Base-by-base conservation (phyloP, 2,888 invertebrate genomes). In the Parnassius glacialis region DNA sequence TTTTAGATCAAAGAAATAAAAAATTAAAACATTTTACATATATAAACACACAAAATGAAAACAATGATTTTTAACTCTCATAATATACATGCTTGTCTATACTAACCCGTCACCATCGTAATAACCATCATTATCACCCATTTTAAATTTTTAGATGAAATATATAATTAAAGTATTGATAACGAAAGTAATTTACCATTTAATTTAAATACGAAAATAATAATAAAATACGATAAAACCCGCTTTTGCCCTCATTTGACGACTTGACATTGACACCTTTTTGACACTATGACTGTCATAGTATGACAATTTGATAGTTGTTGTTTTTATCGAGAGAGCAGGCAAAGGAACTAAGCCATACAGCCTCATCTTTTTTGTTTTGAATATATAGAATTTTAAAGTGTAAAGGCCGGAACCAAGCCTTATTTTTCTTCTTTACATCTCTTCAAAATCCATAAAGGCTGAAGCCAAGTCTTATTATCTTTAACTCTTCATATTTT, bases 21-120 rank as follows among this genome's bases (percentile, higher is more conserved):
- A 48, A 16, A 9, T 9, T 13, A 43, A 43, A 43, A 43, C 9
- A 10, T 9, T 47, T 47, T 47, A 13, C 47, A 13, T 47, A 13
- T 9, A 13, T 5, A 12, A 47, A 13, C 13, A 48, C 34, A 34
- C 34, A 5, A 34, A 34, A 34, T 34, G 7, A 5, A 34, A 34
- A 34, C 34, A 34, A 34, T 34, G 34, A 34, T 34, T 34, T 20
- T 34, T 7, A 34, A 34, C 34, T 34, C 34, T 34, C 7, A 34
- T 34, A 20, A 20, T 62, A 60, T 59, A 52, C 72, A 73, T 72
- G 71, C 73, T 68, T 62, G 59, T 67, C 70, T 73, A 74, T 87
- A 90, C 90, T 90, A 87, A 91, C 91, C 91, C 91, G 74, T 89
- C 89, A 86, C 89, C 89, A 72, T 86, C 87, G 78, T 83, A 85